Evolutionary conservation across 2,888 invertebrate species (phyloP), one percentile per base, ranked within the genome.

Genomic region (Synanthedon myopaeformis): DNA sequence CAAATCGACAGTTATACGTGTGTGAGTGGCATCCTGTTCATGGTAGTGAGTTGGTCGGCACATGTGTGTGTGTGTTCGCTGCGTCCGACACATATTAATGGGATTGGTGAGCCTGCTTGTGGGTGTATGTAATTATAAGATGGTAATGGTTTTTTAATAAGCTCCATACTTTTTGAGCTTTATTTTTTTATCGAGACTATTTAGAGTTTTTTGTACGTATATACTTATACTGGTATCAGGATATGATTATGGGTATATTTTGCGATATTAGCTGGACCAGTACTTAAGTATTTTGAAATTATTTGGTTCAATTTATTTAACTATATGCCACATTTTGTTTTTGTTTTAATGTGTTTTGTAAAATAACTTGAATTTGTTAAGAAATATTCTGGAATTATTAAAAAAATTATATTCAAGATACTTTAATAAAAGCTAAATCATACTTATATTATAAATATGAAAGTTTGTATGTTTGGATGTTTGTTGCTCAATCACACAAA

Each of bases 121-220:
- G 78, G 81, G 76, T 75, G 79, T 79, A 73, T 71, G 76, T 83
- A 84, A 85, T 86, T 85, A 86, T 82, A 74, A 76, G 69, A 75
- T 67, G 66, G 70, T 82, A 83, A 86, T 83, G 78, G 74, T 77
- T 82, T 83, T 86, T 84, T 85, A 83, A 86, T 84, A 85, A 82
- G 81, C 74, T 75, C 64, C 68, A 59, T 68, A 64, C 64, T 72
- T 76, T 74, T 75, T 58, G 54, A 48, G 51, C 53, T 58, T 61
- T 55, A 52, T 67, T 62, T 64, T 65, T 65, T 63, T 59, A 23
- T 23, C 23, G 49, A 53, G 53, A 57, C 58, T 57, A 52, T 61
- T 55, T 52, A 49, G 13, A 28, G 54, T 49, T 55, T 51, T 23
- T 42, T 19, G 45, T 12, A 14, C 49, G 52, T 28, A 55, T 45